Evolutionary conservation across 2,797 vertebrate species (phyloP).

Genomic region (Coilia nasus): DNA sequence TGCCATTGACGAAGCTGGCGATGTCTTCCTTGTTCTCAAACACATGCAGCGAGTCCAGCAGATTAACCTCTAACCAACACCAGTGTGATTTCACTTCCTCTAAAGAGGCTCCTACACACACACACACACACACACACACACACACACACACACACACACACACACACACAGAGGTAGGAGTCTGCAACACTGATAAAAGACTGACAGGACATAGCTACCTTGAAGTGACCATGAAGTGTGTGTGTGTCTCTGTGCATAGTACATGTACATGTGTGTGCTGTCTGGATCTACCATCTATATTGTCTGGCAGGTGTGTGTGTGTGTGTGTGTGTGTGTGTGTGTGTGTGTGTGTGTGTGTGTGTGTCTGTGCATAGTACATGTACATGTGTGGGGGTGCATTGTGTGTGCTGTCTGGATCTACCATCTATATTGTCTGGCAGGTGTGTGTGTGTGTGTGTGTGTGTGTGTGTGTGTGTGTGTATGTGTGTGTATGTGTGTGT

Average conservation of each 20-base stretch:
- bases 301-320: neutral
- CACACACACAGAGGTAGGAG: no score
- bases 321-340: neutral
- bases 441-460: no score
- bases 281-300: no score
- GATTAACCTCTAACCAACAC: slow-evolving; percentile 94
- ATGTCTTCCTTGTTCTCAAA: slow-evolving; percentile 97
- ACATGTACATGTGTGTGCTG: neutral
- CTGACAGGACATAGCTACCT: no score
- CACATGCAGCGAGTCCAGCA: slow-evolving; percentile 91
- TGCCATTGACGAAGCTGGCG: slow-evolving; percentile 91
- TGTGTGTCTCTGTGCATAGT: neutral
- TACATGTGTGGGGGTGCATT: neutral
- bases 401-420: neutral
- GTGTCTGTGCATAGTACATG: no score
- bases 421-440: no score
- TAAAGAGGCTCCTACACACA: slow-evolving; percentile 81
- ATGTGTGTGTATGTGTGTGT: neutral
- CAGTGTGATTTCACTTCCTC: slow-evolving; percentile 94
- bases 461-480: neutral
- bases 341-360: neutral
- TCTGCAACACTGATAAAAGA: no score
- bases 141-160: slow-evolving; percentile 12
- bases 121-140: neutral
- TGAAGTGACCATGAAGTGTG: no score